Percentiles rank a stretch among this genome's conserved stretches.
Evolutionary conservation across 2,888 invertebrate genomes (phyloP).

Genomic region (Hipparchia sbordonii): DNA sequence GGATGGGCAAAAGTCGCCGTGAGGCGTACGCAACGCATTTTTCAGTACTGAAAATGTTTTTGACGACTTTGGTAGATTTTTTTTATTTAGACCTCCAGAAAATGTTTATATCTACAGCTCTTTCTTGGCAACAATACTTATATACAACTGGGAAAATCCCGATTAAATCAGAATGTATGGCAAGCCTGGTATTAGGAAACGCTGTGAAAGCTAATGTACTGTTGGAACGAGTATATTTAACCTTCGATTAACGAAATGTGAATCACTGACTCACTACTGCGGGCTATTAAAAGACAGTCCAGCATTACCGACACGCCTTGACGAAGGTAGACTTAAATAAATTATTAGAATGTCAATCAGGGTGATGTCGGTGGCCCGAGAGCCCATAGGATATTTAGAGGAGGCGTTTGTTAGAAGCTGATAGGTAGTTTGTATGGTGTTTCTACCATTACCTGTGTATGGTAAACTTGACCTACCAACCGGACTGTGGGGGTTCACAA

Average conservation of each 20-base stretch:
- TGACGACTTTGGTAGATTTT: too few relatives aligned
- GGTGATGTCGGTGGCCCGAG: slow-evolving; percentile 12
- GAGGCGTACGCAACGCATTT: too few relatives aligned
- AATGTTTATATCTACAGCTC: too few relatives aligned
- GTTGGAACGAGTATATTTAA: slow-evolving; percentile 58
- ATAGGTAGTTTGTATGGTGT: too few relatives aligned
- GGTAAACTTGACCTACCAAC: too few relatives aligned
- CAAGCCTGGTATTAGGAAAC: slow-evolving; percentile 28
- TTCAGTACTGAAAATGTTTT: too few relatives aligned
- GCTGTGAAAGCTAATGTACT: slow-evolving; percentile 48
- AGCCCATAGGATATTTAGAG: neutral
- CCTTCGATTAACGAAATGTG: slow-evolving; percentile 77
- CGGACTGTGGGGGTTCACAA: too few relatives aligned
- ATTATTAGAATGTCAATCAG: slow-evolving; percentile 43
- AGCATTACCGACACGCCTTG: slow-evolving; percentile 60
- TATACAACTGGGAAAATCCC: neutral
- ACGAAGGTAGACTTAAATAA: slow-evolving; percentile 60
- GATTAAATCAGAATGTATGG: slow-evolving; percentile 1
- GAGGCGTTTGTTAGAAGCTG: neutral
- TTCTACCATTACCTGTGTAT: too few relatives aligned
- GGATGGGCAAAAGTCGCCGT: too few relatives aligned
- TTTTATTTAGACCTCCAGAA: too few relatives aligned
- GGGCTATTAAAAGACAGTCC: slow-evolving; percentile 63
- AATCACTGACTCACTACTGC: slow-evolving; percentile 56
- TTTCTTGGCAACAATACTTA: neutral